Evolutionary conservation across 1,140 invertebrate species (phyloP).

Genomic region (Ditylenchus dipsaci): DNA sequence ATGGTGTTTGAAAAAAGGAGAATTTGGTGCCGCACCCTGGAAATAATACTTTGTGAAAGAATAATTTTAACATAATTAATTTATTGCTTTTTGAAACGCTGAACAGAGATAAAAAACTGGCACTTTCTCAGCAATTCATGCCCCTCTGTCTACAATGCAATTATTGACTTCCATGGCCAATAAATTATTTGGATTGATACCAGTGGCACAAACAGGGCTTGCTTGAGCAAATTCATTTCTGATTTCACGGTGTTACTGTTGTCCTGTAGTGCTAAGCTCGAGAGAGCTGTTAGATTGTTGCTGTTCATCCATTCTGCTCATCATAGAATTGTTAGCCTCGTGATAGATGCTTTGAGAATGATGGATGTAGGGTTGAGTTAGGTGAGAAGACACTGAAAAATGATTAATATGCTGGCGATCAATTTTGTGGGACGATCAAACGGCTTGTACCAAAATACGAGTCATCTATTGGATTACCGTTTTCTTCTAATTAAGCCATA

Average conservation of each 20-base stretch:
- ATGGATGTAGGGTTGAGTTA: neutral
- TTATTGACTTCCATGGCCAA: slow-evolving; percentile 8
- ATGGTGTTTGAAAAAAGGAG: too few relatives aligned
- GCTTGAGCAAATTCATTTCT: neutral
- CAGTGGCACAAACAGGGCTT: neutral
- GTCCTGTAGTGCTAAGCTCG: neutral
- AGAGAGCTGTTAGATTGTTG: neutral
- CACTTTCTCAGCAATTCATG: neutral
- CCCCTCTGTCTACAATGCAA: neutral
- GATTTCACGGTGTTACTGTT: too few relatives aligned
- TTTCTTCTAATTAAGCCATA: too few relatives aligned
- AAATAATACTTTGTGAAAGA: too few relatives aligned
- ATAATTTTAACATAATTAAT: too few relatives aligned
- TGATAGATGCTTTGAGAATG: neutral
- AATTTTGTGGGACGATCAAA: too few relatives aligned
- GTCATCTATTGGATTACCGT: neutral
- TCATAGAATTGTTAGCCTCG: neutral
- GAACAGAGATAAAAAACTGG: too few relatives aligned
- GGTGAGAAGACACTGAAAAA: neutral
- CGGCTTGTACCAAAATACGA: too few relatives aligned
- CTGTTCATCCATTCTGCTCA: neutral
- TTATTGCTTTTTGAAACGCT: too few relatives aligned
- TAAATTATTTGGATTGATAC: neutral
- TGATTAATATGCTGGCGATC: neutral
- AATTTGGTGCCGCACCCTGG: too few relatives aligned